Percentiles rank a stretch among this genome's conserved stretches.
phyloP scores from a whole-genome alignment of 2,113 vertebrate genomes.

The Menura novaehollandiae region DNA sequence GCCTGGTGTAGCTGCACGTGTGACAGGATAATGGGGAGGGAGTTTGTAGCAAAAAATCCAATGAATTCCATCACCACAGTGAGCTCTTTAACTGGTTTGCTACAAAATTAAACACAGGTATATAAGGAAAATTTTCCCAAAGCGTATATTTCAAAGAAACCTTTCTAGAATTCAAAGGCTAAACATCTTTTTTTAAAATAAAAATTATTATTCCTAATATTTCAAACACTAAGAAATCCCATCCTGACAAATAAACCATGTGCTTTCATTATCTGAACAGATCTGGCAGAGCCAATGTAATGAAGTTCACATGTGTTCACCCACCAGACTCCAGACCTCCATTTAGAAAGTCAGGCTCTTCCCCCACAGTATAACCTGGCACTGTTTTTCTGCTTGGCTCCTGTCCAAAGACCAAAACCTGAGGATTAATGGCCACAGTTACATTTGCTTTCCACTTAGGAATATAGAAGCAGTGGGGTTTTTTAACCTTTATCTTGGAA shows the following conservation, averaged over 20 bases:
- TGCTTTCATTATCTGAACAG: background rate
- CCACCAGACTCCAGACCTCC: background rate
- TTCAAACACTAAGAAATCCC: background rate
- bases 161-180: background rate
- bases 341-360: background rate
- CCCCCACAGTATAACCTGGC: background rate
- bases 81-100: background rate
- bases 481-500: background rate
- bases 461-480: background rate
- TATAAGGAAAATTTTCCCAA: background rate
- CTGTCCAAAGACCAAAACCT: background rate
- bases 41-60: background rate
- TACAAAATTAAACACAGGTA: background rate
- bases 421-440: background rate
- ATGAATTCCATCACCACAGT: background rate
- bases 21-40: background rate
- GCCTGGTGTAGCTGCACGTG: background rate
- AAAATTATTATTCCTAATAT: background rate
- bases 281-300: background rate
- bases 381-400: background rate
- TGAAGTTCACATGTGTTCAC: background rate
- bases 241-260: background rate
- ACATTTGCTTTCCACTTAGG: background rate
- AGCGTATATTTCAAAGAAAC: background rate
- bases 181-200: background rate